Evolutionary conservation across 2,113 vertebrate genomes (phyloP), one percentile per base, ranked within the genome.

Genomic region (Anarhynchus alexandrinus): DNA sequence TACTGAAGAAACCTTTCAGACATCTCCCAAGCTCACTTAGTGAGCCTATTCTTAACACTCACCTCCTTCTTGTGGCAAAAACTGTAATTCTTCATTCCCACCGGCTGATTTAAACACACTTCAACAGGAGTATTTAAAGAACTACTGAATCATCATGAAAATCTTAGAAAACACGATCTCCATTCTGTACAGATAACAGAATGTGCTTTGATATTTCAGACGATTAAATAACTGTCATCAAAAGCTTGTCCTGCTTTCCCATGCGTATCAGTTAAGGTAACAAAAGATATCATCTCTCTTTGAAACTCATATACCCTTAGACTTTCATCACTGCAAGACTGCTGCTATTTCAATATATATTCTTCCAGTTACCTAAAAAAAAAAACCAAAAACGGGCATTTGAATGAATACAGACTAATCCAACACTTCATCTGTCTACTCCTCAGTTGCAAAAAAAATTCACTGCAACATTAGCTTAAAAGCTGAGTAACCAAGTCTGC

Each of bases 241-340:
- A 87, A 95, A 90, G 94, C 93, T 67, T 52, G 65, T 71, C 77
- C 87, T 57, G 84, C 90, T 96, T 96, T 96, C 96, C 96, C 96
- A 96, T 52, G 92, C 62, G 1, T 88, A 93, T 93, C 92, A 91
- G 30, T 47, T 88, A 57, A 61, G 57, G 57, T 47, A 94, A 89
- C 69, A 94, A 81, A 90, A 89, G 95, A 86, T 85, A 94, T 20
- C 54, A 85, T 76, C 61, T 91, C 78, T 72, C 94, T 93, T 80
- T 82, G 94, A 96, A 93, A 94, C 90, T 92, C 30, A 58, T 58
- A 86, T 3, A 92, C 80, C 65, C 78, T 61, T 18, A 57, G 62
- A 95, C 73, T 96, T 96, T 90, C 66, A 95, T 43, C 73, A 76
- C 6, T 30, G 32, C 36, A 49, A 78, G 51, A 64, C 59, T 62